These are phyloP conservation scores for Haliaeetus leucogaster DNA, from an alignment of 2,113 vertebrate genomes.

Conservation along the genomic window DNA sequence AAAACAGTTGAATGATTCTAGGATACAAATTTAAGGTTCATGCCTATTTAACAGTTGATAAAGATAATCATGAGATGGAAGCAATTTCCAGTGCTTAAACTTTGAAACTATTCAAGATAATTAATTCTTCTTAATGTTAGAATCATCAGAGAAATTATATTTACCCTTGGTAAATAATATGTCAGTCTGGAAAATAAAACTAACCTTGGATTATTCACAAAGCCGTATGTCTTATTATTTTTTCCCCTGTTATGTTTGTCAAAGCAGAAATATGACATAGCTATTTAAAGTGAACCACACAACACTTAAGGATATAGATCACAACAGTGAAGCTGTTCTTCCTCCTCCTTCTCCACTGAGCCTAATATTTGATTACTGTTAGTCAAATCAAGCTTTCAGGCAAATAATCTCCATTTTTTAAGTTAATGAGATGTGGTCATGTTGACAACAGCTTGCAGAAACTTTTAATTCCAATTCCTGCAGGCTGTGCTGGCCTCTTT, in stretches of 20 bases:
- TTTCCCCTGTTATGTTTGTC: constrained; percentile 62
- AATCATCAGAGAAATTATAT: constrained; percentile 49
- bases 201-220: constrained; percentile 69
- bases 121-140: constrained; percentile 57
- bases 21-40: constrained; percentile 55
- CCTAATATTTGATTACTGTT: constrained; percentile 82
- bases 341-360: constrained; percentile 51
- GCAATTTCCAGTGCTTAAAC: constrained; percentile 53
- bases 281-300: constrained; percentile 73
- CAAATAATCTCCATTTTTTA: constrained; percentile 83
- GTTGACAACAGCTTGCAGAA: constrained; percentile 82
- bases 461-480: constrained; percentile 81
- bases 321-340: constrained; percentile 59
- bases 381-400: constrained; percentile 83
- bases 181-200: constrained; percentile 71
- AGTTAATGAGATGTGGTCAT: constrained; percentile 83
- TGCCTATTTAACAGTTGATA: constrained; percentile 55
- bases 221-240: constrained; percentile 53
- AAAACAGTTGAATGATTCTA: constrained; percentile 54
- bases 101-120: constrained; percentile 56
- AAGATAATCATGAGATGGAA: constrained; percentile 7
- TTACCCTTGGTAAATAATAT: constrained; percentile 66
- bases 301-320: constrained; percentile 66
- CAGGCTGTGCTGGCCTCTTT: constrained; percentile 81
- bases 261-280: constrained; percentile 74